A percentile compares a stretch with the other conserved stretches of the same genome.
Conservation (phyloP, 1,140 invertebrate genomes). For the Orussus abietinus region DNA sequence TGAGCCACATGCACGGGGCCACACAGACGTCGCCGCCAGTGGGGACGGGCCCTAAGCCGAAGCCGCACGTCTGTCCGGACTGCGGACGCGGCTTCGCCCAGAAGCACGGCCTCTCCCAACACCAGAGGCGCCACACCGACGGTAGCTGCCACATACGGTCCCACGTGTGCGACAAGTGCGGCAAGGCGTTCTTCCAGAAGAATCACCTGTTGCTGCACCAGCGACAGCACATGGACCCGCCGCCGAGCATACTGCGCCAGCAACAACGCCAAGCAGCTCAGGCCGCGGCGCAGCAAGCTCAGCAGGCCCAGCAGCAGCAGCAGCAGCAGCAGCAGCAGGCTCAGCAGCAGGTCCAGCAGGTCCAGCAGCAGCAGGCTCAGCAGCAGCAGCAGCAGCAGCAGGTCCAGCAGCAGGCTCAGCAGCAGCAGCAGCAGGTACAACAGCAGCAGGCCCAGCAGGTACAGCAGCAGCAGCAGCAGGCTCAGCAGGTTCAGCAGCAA, state of each 20-base stretch:
- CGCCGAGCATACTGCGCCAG: constrained; percentile 53
- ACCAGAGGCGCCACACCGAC: constrained; percentile 70
- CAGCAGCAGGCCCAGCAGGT: constrained; percentile 39
- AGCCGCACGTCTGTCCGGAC: constrained; percentile 76
- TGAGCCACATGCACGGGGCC: constrained; percentile 50
- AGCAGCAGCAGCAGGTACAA: constrained; percentile 23
- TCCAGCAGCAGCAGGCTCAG: constrained; percentile 25
- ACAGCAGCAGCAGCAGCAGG: constrained; percentile 33
- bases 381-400: constrained; percentile 23
- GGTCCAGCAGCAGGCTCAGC: constrained; percentile 27
- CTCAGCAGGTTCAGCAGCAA: constrained; percentile 31
- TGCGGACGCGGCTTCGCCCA: constrained; percentile 82
- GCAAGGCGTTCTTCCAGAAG: constrained; percentile 84
- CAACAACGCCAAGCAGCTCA: constrained; percentile 53
- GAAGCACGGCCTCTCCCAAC: constrained; percentile 74
- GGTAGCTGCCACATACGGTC: constrained; percentile 77
- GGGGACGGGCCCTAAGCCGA: constrained; percentile 58
- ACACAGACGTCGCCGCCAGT: constrained; percentile 50
- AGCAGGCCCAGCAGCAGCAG: constrained; percentile 34
- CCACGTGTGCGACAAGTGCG: constrained; percentile 78
- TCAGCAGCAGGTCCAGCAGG: constrained; percentile 11
- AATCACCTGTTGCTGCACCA: constrained; percentile 77
- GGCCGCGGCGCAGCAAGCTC: constrained; percentile 41
- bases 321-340: constrained; percentile 32
- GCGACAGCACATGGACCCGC: constrained; percentile 75